These are phyloP conservation scores for Drosophila paucipuncta DNA, from an alignment of 2,888 invertebrate genomes.

Conservation along the genomic window DNA sequence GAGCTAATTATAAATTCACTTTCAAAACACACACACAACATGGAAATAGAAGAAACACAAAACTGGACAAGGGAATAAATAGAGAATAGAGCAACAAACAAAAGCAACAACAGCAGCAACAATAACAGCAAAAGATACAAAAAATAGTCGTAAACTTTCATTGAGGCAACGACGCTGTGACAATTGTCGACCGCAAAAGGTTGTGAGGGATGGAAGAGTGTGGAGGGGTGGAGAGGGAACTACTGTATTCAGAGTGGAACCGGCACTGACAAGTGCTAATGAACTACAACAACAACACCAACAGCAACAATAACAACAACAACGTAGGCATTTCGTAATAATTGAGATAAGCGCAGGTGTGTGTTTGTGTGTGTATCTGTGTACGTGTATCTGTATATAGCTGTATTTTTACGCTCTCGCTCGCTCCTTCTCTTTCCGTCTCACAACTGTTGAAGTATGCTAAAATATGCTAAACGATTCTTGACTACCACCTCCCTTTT, in stretches of 20 bases:
- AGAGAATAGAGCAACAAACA: constrained; percentile 20
- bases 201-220: background rate
- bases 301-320: constrained; percentile 6
- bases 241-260: constrained; percentile 55
- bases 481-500: constrained; percentile 15
- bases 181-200: constrained; percentile 49
- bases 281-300: constrained; percentile 54
- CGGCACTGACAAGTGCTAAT: constrained; percentile 74
- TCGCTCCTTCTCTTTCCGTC: constrained; percentile 26
- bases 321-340: constrained; percentile 63
- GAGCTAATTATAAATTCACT: constrained; percentile 72
- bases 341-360: constrained; percentile 57
- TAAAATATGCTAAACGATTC: constrained; percentile 77
- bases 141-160: constrained; percentile 63
- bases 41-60: constrained; percentile 1
- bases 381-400: constrained; percentile 1
- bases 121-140: constrained; percentile 18
- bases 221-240: constrained; percentile 1
- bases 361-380: constrained; percentile 6
- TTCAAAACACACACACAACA: constrained; percentile 44
- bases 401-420: constrained; percentile 1
- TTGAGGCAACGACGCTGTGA: constrained; percentile 56
- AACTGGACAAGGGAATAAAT: constrained; percentile 21
- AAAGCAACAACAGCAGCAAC: constrained; percentile 8
- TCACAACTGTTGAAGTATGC: constrained; percentile 57